These are phyloP conservation scores for Erebia palarica DNA, from an alignment of 2,888 invertebrate genomes.

Conservation along the genomic window DNA sequence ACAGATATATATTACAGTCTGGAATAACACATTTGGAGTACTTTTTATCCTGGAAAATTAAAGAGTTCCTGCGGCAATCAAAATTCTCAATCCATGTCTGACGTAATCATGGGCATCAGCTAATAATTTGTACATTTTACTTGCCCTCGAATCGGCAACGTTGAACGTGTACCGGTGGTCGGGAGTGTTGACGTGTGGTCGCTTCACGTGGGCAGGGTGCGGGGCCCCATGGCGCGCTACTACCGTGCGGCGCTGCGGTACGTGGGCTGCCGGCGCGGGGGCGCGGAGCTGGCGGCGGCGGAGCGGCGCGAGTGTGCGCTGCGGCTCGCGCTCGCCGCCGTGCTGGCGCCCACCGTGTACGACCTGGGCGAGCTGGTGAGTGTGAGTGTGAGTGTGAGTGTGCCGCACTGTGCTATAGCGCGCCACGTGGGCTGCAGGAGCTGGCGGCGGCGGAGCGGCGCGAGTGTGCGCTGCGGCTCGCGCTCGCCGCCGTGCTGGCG, in stretches of 20 bases:
- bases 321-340: constrained; percentile 95
- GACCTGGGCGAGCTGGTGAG: constrained; percentile 89
- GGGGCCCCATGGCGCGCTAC: constrained; percentile 96
- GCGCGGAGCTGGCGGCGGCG: constrained; percentile 51
- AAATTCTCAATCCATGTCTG: too few relatives aligned
- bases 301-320: constrained; percentile 85
- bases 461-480: constrained; percentile 59
- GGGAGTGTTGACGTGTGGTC: too few relatives aligned
- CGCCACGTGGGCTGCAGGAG: not conserved
- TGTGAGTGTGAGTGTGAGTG: too few relatives aligned
- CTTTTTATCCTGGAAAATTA: too few relatives aligned
- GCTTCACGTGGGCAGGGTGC: constrained; percentile 83
- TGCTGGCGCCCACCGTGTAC: constrained; percentile 97
- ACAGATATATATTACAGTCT: too few relatives aligned
- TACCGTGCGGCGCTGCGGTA: constrained; percentile 96
- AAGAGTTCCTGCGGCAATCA: too few relatives aligned
- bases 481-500: constrained; percentile 86
- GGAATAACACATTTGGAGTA: too few relatives aligned
- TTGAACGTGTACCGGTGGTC: too few relatives aligned
- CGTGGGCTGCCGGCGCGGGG: constrained; percentile 76
- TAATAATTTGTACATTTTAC: too few relatives aligned
- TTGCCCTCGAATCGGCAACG: too few relatives aligned
- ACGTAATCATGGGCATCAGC: too few relatives aligned
- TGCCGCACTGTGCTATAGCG: not conserved
- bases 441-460: constrained; percentile 57